phyloP scores from a whole-genome alignment of 2,888 invertebrate species.

The Melolontha melolontha region DNA sequence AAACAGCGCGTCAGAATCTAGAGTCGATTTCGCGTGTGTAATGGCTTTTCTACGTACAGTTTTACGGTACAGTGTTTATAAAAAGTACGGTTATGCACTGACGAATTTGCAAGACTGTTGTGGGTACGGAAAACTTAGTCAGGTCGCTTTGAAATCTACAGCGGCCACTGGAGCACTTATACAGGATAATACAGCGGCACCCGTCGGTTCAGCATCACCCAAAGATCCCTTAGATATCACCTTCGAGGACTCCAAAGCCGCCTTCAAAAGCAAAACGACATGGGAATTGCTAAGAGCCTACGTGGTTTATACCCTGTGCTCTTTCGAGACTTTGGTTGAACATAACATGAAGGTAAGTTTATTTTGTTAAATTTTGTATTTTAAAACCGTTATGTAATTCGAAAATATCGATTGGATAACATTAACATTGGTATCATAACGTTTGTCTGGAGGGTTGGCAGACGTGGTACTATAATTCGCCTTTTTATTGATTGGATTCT shows the following conservation, averaged over 20 bases:
- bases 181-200: slow-evolving; percentile 45
- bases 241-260: slow-evolving; percentile 90
- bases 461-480: slow-evolving; percentile 1
- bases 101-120: slow-evolving; percentile 54
- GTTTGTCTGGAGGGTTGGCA: slow-evolving; percentile 18
- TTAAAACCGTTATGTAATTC: slow-evolving; percentile 38
- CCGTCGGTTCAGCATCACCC: slow-evolving; percentile 48
- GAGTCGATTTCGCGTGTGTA: slow-evolving; percentile 43
- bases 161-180: slow-evolving; percentile 49
- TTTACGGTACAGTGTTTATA: slow-evolving; percentile 63
- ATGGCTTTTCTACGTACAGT: slow-evolving; percentile 68
- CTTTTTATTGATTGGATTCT: slow-evolving; percentile 33
- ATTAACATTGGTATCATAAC: not conserved
- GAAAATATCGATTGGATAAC: slow-evolving; percentile 35
- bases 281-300: slow-evolving; percentile 91
- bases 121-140: slow-evolving; percentile 52
- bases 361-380: slow-evolving; percentile 1
- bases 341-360: slow-evolving; percentile 90
- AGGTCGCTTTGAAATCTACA: slow-evolving; percentile 57
- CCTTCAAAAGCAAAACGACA: slow-evolving; percentile 96
- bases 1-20: slow-evolving; percentile 20
- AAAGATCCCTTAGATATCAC: slow-evolving; percentile 83
- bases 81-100: slow-evolving; percentile 62
- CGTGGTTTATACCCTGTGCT: slow-evolving; percentile 92
- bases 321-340: slow-evolving; percentile 87